phyloP scores from a whole-genome alignment of 2,797 vertebrate genomes.

The Meriones psammophilus region DNA sequence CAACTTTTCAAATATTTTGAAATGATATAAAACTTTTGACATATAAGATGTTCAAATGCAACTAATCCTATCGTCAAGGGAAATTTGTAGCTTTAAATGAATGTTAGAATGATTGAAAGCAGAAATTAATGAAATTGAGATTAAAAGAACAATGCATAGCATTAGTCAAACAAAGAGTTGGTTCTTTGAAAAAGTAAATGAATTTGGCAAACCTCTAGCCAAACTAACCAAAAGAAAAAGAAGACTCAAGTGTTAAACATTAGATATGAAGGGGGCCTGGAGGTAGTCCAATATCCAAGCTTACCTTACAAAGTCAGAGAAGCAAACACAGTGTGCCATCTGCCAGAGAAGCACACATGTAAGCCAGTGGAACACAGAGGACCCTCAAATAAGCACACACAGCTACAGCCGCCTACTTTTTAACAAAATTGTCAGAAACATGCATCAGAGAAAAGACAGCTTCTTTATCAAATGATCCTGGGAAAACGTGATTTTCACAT shows the following conservation, averaged over 20 bases:
- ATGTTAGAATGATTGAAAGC: not conserved
- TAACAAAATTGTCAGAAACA: not conserved
- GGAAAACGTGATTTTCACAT: not conserved
- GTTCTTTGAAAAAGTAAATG: not conserved
- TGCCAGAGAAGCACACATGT: not conserved
- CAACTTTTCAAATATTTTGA: slow-evolving; percentile 46
- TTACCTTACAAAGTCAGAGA: not conserved
- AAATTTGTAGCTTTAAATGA: slow-evolving; percentile 48
- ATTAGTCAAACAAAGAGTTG: not conserved
- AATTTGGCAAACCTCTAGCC: not conserved
- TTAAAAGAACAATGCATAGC: not conserved
- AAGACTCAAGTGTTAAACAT: not conserved
- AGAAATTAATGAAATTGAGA: not conserved
- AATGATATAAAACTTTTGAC: slow-evolving; percentile 22
- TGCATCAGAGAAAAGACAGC: not conserved
- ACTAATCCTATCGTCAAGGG: not conserved
- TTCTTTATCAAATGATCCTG: not conserved
- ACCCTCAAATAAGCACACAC: not conserved
- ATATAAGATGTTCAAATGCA: slow-evolving; percentile 38
- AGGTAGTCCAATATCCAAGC: too few species aligned
- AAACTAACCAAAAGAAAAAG: not conserved
- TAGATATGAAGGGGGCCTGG: not conserved
- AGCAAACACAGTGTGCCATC: not conserved
- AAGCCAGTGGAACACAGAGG: not conserved
- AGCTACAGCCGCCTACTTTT: not conserved